These are phyloP conservation scores for Sphecodes monilicornis DNA, from an alignment of 2,888 invertebrate genomes.

Conservation along the genomic window DNA sequence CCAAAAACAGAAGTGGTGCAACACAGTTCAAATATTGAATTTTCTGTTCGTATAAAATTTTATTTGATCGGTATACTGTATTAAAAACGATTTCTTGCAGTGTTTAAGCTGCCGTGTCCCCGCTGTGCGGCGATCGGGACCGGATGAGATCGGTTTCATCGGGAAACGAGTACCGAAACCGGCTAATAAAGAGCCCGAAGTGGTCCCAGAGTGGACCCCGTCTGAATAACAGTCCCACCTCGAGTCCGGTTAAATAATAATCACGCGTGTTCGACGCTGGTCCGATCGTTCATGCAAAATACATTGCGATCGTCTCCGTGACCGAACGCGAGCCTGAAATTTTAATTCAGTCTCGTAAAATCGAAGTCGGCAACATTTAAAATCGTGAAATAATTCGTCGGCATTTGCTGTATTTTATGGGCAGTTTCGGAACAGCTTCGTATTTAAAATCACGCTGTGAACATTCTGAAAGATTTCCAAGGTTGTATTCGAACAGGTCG, in stretches of 20 bases:
- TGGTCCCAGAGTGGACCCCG: background rate
- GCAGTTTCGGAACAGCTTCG: background rate
- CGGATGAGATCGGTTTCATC: conserved; percentile 22
- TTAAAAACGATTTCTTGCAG: background rate
- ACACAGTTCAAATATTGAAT: background rate
- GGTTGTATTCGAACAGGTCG: background rate
- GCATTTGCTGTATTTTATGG: background rate
- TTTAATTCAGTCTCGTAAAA: background rate
- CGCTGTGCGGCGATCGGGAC: background rate
- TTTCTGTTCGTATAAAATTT: background rate
- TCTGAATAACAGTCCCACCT: background rate
- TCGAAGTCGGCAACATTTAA: background rate
- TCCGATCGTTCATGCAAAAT: background rate
- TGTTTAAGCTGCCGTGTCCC: too few species aligned
- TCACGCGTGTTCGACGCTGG: background rate
- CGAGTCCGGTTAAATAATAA: background rate
- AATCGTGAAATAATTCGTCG: background rate
- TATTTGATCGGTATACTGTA: too few species aligned
- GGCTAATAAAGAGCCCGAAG: background rate
- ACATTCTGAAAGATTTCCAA: background rate
- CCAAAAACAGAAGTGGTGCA: too few species aligned
- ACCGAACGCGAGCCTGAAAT: background rate
- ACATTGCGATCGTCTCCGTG: background rate
- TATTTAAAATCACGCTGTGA: background rate
- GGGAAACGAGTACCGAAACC: conserved; percentile 36